These are phyloP conservation scores for Urocolius indicus DNA, from an alignment of 2,113 vertebrate species.

Conservation along the genomic window DNA sequence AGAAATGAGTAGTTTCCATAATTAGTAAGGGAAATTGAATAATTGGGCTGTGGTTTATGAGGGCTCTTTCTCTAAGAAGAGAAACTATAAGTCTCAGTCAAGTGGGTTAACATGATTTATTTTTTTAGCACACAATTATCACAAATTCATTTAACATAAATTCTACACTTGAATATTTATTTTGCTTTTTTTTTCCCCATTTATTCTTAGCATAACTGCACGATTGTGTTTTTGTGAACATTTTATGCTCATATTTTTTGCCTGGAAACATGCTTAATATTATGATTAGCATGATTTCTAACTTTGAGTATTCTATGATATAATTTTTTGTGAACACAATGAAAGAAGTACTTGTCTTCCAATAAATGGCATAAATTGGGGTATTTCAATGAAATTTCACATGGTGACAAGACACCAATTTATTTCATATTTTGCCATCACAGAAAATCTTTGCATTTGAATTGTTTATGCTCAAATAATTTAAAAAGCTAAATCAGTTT, in stretches of 20 bases:
- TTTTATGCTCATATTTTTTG: constrained; percentile 12
- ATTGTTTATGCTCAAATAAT: constrained; percentile 15
- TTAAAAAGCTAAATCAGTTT: neutral
- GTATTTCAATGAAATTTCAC: constrained; percentile 24
- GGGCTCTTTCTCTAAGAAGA: constrained; percentile 46
- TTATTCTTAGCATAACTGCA: constrained; percentile 1
- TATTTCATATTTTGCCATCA: neutral
- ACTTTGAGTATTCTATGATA: neutral
- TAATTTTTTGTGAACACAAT: neutral
- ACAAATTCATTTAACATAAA: constrained; percentile 53
- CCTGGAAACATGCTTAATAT: constrained; percentile 10
- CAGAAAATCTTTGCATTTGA: neutral
- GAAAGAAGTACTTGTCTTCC: neutral
- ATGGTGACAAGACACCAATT: constrained; percentile 4
- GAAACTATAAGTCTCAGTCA: constrained; percentile 65
- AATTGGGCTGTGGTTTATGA: constrained; percentile 71
- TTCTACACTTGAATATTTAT: constrained; percentile 44
- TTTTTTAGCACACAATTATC: constrained; percentile 60
- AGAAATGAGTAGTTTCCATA: constrained; percentile 76
- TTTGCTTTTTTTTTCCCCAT: neutral
- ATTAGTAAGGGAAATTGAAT: constrained; percentile 77
- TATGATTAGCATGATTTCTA: constrained; percentile 26
- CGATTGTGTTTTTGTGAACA: neutral
- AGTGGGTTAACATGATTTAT: constrained; percentile 66
- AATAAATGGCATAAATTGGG: neutral